These are phyloP conservation scores for Tinea trinotella DNA, from an alignment of 2,888 invertebrate genomes.

Conservation along the genomic window DNA sequence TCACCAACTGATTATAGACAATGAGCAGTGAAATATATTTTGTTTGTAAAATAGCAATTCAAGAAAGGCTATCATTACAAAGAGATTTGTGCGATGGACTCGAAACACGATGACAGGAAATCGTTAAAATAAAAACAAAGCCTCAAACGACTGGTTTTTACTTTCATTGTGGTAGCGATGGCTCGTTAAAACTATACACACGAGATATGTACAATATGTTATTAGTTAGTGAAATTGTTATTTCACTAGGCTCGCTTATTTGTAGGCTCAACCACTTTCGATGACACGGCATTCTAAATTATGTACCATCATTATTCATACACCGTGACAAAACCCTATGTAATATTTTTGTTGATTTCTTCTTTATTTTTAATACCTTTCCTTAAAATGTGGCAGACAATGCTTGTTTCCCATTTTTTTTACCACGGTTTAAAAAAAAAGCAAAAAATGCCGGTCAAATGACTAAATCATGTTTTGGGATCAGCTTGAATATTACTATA, in stretches of 20 bases:
- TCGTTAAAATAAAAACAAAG: conserved; percentile 16
- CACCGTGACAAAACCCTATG: no score
- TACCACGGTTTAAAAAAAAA: no score
- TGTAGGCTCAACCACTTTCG: no score
- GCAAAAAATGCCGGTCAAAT: no score
- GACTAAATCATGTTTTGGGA: no score
- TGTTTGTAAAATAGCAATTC: conserved; percentile 17
- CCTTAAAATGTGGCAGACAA: no score
- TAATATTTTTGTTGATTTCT: no score
- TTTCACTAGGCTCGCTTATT: background rate
- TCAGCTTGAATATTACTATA: no score
- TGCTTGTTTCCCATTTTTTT: no score
- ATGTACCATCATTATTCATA: no score
- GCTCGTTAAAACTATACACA: conserved; percentile 12
- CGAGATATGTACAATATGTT: conserved; percentile 10
- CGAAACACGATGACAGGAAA: conserved; percentile 16
- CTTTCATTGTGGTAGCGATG: conserved; percentile 8
- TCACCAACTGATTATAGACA: background rate
- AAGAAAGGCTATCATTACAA: conserved; percentile 30
- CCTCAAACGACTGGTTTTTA: conserved; percentile 3
- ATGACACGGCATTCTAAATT: no score
- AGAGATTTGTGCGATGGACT: conserved; percentile 26
- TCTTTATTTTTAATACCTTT: no score
- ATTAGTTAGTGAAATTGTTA: conserved; percentile 12
- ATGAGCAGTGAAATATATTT: conserved; percentile 5